Conservation (phyloP, 2,113 vertebrate genomes). For the Paramisgurnus dabryanus region DNA sequence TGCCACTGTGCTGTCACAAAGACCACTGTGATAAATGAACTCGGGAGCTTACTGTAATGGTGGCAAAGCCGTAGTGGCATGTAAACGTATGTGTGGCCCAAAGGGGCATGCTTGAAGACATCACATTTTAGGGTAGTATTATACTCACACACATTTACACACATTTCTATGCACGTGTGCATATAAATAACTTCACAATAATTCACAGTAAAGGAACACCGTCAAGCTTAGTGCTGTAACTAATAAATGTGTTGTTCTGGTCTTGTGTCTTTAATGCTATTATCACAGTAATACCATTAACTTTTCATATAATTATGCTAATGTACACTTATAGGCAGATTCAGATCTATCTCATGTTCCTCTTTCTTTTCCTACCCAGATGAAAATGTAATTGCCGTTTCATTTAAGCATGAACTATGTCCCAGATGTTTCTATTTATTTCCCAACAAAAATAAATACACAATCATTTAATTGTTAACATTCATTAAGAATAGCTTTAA, state of each 20-base stretch:
- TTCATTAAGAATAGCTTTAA: no score
- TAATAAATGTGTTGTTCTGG: not conserved
- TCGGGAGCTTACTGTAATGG: slow-evolving; percentile 19
- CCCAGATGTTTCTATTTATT: no score
- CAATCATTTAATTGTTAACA: no score
- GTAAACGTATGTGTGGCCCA: not conserved
- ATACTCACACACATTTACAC: not conserved
- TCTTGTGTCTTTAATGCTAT: slow-evolving; percentile 2
- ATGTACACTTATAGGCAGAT: not conserved
- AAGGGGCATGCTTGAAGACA: slow-evolving; percentile 7
- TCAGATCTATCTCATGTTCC: not conserved
- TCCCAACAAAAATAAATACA: no score
- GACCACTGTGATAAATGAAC: slow-evolving; percentile 27
- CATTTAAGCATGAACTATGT: no score
- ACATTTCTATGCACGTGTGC: not conserved
- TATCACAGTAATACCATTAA: slow-evolving; percentile 2
- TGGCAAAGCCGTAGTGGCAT: not conserved
- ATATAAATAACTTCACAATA: not conserved
- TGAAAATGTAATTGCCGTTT: no score
- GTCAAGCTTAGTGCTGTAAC: not conserved
- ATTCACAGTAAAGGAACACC: not conserved
- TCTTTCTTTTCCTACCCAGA: not conserved
- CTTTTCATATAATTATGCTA: slow-evolving; percentile 3
- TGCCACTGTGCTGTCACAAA: slow-evolving; percentile 8
- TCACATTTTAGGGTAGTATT: not conserved